Evolutionary conservation across 2,797 vertebrate genomes (phyloP).

Genomic region (Mallotus villosus): DNA sequence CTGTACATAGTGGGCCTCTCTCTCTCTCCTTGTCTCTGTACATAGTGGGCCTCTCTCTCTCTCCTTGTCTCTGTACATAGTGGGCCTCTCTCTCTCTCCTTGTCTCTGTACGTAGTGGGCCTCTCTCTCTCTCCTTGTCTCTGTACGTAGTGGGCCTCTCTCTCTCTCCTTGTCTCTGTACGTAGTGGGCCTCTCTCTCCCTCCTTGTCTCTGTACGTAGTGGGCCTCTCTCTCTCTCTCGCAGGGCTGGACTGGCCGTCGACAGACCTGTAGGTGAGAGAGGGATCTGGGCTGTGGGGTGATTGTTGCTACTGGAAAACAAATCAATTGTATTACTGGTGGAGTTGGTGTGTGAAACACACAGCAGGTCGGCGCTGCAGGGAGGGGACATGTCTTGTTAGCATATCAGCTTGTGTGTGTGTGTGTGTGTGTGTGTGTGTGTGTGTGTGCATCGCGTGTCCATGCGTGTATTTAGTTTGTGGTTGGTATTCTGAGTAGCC

Average conservation of each 20-base stretch:
- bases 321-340: conserved; percentile 12
- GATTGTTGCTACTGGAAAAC: not conserved
- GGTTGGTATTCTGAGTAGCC: too few species aligned
- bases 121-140: not conserved
- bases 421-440: too few species aligned
- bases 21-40: not conserved
- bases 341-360: not conserved
- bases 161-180: not conserved
- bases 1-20: too few species aligned
- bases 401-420: too few species aligned
- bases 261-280: not conserved
- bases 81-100: too few species aligned
- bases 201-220: too few species aligned
- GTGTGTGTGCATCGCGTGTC: too few species aligned
- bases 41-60: not conserved
- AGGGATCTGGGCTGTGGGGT: not conserved
- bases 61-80: too few species aligned
- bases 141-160: not conserved
- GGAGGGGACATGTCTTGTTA: not conserved
- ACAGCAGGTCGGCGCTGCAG: not conserved
- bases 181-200: not conserved
- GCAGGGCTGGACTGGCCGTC: not conserved
- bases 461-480: too few species aligned
- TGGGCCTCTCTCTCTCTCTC: too few species aligned
- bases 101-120: too few species aligned